Percentiles rank a stretch among this genome's conserved stretches.
Evolutionary conservation across 2,888 invertebrate species (phyloP).

Genomic region (Luperina nickerlii): DNA sequence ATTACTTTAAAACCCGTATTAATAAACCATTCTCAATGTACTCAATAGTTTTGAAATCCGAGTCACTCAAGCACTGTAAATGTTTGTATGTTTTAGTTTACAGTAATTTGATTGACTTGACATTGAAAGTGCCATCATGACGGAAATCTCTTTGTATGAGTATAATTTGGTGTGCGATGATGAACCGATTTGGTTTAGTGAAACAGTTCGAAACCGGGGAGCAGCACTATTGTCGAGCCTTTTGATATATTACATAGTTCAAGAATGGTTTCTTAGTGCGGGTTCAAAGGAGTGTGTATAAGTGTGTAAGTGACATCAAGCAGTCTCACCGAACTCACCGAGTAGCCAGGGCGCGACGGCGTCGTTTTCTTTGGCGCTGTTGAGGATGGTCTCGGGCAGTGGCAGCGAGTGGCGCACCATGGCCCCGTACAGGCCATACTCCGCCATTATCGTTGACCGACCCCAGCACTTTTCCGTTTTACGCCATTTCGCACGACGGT

Average conservation of each 20-base stretch:
- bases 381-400: conserved; percentile 99
- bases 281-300: conserved; percentile 12
- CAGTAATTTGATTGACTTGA: neutral
- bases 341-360: conserved; percentile 99
- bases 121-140: neutral
- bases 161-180: neutral
- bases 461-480: conserved; percentile 99
- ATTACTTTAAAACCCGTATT: conserved; percentile 1
- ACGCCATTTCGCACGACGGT: conserved; percentile 99
- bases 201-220: neutral
- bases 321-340: conserved; percentile 92
- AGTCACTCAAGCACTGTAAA: too few species aligned
- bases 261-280: conserved; percentile 11
- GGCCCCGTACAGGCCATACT: conserved; percentile 99
- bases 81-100: neutral
- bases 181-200: neutral
- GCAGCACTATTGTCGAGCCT: neutral
- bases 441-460: conserved; percentile 99
- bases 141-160: neutral
- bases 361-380: conserved; percentile 98
- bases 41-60: neutral
- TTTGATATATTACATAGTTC: neutral
- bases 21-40: conserved; percentile 24
- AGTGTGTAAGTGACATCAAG: conserved; percentile 63
- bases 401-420: conserved; percentile 99